phyloP scores from a whole-genome alignment of 2,888 invertebrate genomes.

The Stenolophus ochropezus region DNA sequence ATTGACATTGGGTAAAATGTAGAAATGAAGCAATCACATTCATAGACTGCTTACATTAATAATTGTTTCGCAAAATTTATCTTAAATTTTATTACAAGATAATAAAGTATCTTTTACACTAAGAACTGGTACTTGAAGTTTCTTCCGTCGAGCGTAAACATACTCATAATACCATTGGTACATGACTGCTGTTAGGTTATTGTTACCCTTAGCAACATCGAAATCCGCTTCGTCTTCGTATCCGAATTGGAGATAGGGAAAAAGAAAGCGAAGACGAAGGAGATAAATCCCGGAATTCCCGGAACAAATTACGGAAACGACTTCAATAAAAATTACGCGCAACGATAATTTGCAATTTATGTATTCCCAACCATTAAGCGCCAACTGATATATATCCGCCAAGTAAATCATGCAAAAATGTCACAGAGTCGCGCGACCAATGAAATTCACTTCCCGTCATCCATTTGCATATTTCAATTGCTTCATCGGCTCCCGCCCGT shows the following conservation, averaged over 20 bases:
- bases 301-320: constrained; percentile 50
- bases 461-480: constrained; percentile 52
- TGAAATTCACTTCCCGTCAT: constrained; percentile 45
- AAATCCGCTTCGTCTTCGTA: not conserved
- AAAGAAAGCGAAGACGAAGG: constrained; percentile 2
- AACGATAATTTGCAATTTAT: constrained; percentile 51
- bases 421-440: constrained; percentile 40
- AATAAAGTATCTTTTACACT: too few relatives aligned
- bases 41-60: too few relatives aligned
- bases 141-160: not conserved
- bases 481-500: constrained; percentile 29
- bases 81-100: too few relatives aligned
- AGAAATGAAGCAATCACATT: too few relatives aligned
- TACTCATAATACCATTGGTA: not conserved
- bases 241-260: not conserved
- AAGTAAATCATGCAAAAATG: constrained; percentile 52
- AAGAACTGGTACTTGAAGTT: too few relatives aligned
- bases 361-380: constrained; percentile 48
- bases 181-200: not conserved
- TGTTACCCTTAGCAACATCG: not conserved
- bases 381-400: constrained; percentile 45
- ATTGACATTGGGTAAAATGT: too few relatives aligned
- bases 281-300: constrained; percentile 20
- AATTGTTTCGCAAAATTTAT: too few relatives aligned
- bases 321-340: constrained; percentile 53